Conservation (phyloP, 2,113 vertebrate species). For the Brachionichthys hirsutus region DNA sequence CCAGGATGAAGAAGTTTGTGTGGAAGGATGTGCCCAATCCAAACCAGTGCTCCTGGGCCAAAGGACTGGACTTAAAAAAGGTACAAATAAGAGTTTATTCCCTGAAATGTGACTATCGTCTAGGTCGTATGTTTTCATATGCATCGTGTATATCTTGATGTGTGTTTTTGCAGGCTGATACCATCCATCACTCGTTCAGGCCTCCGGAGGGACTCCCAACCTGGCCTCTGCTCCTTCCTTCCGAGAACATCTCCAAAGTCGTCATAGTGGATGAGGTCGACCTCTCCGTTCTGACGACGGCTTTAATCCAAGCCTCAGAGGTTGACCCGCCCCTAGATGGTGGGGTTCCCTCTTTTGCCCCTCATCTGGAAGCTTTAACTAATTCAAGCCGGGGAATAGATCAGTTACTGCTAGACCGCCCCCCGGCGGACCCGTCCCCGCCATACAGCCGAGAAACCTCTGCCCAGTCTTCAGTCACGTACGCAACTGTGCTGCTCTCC, state of each 20-base stretch:
- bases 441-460: conserved; percentile 43
- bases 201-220: conserved; percentile 73
- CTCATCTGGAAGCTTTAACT: conserved; percentile 36
- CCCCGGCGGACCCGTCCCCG: conserved; percentile 1
- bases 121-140: neutral
- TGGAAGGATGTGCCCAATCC: conserved; percentile 97
- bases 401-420: neutral
- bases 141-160: neutral
- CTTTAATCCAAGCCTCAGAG: conserved; percentile 28
- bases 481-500: conserved; percentile 75
- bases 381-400: neutral
- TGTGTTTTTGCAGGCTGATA: conserved; percentile 79
- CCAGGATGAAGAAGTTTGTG: conserved; percentile 89
- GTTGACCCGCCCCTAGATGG: conserved; percentile 24
- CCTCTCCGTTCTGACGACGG: conserved; percentile 45
- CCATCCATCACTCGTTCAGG: conserved; percentile 85
- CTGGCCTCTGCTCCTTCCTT: conserved; percentile 84
- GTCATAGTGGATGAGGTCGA: conserved; percentile 75
- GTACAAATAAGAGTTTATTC: conserved; percentile 59
- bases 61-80: conserved; percentile 91
- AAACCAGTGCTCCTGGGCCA: conserved; percentile 95
- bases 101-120: too few species aligned
- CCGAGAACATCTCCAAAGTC: conserved; percentile 84
- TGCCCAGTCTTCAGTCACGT: conserved; percentile 78
- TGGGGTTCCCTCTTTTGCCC: conserved; percentile 39